Evolutionary conservation across 2,797 vertebrate genomes (phyloP), one percentile per base, ranked within the genome.

Genomic region (Micropoecilia bifurca): DNA sequence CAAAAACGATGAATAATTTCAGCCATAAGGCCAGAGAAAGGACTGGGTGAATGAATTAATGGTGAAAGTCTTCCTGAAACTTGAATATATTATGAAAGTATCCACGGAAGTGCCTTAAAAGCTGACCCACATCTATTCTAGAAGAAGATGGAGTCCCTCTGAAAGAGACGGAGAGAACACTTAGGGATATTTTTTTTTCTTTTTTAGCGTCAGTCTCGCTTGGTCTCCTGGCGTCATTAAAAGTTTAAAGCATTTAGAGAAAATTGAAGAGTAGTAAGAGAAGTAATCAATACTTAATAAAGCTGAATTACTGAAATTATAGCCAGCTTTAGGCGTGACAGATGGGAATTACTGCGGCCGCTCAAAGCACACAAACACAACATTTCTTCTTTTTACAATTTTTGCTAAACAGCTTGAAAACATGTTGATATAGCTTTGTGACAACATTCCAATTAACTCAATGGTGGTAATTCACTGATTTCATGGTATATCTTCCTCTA

Each of bases 1-100:
- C 77, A 79, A 57, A 83, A 87, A 85, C 75, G 84, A 84, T 90
- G 79, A 89, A 90, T 88, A 80, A 75, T 79, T 86, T 81, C 84
- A 78, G 81, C 80, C 82, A 75, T 74, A 84, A 80, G 77, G 61
- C 66, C 28, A 3, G 36, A 55, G 61, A 36, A 74, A 83, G 28
- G 43, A 46, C 53, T 57, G 83, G 71, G 74, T 76, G 41, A 83
- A 83, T 80, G 13, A 84, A 88, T 83, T 68, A 61, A 89, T 88
- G 55, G 55, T 39, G 30, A 53, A 77, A 78, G 79, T 84, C 78
- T 89, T 93, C 86, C 73, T 83, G 88, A 78, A 89, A 80, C 78
- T 72, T 53, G 0, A n/a, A 78, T 28, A 80, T 75, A 55, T 71
- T 79, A 14, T 59, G 66, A 87, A 87, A 83, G 43, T 71, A n/a